phyloP scores from a whole-genome alignment of 2,113 vertebrate genomes.

The Ageneiosus marmoratus region DNA sequence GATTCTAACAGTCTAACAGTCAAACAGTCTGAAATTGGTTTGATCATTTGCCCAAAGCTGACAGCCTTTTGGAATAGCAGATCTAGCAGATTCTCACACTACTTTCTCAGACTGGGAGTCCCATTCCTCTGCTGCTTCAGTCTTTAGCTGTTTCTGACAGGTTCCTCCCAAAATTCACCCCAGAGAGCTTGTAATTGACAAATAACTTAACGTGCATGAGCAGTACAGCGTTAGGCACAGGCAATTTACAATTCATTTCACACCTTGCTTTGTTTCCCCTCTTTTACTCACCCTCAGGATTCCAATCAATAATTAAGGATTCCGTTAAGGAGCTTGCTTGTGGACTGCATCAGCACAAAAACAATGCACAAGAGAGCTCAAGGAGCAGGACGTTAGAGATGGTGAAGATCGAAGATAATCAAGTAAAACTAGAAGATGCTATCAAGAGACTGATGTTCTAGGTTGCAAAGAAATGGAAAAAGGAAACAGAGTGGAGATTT shows the following conservation, averaged over 20 bases:
- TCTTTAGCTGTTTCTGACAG: not conserved
- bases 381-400: conserved; percentile 15
- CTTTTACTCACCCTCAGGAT: conserved; percentile 29
- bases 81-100: not conserved
- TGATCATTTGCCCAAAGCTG: conserved; percentile 21
- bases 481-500: not conserved
- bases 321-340: not conserved
- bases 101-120: not conserved
- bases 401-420: conserved; percentile 28
- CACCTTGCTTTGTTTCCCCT: conserved; percentile 4
- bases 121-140: not conserved
- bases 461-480: not conserved
- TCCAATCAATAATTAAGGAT: conserved; percentile 40
- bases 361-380: not conserved
- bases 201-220: conserved; percentile 9
- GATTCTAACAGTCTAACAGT: conserved; percentile 35
- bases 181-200: conserved; percentile 32
- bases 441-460: not conserved
- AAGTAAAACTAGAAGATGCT: conserved; percentile 26
- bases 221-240: conserved; percentile 1
- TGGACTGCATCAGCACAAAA: conserved; percentile 6
- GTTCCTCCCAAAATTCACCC: not conserved
- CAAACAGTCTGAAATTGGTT: conserved; percentile 31
- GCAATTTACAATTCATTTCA: conserved; percentile 37
- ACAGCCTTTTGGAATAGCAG: not conserved